phyloP scores from a whole-genome alignment of 1,140 invertebrate genomes.

The Ptiloglossa arizonensis region DNA sequence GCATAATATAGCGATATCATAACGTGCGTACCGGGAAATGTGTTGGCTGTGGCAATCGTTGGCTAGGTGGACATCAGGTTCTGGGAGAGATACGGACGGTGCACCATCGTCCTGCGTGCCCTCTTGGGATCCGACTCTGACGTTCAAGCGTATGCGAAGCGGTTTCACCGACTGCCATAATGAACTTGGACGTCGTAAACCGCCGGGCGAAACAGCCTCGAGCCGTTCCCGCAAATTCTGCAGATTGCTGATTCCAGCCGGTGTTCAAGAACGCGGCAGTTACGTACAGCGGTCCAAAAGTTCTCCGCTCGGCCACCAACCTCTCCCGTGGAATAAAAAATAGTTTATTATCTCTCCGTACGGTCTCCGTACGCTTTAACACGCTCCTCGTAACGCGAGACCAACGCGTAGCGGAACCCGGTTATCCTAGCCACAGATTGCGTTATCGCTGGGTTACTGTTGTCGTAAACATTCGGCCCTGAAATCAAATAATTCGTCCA shows the following conservation, averaged over 20 bases:
- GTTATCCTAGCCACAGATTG: too few relatives aligned
- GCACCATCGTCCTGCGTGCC: constrained; percentile 32
- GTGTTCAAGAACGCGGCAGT: too few relatives aligned
- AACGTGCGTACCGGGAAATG: constrained; percentile 65
- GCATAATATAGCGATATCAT: constrained; percentile 77
- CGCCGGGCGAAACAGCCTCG: constrained; percentile 32
- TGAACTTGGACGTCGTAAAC: constrained; percentile 56
- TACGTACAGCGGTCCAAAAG: too few relatives aligned
- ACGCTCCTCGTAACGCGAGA: too few relatives aligned
- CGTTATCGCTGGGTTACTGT: too few relatives aligned
- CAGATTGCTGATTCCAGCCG: not conserved
- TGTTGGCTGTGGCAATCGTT: constrained; percentile 59
- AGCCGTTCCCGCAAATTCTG: constrained; percentile 27
- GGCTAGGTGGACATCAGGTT: constrained; percentile 15
- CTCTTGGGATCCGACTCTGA: constrained; percentile 55
- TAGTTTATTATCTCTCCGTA: too few relatives aligned
- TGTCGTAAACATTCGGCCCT: too few relatives aligned
- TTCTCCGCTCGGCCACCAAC: too few relatives aligned
- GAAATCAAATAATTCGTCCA: too few relatives aligned
- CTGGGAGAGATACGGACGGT: not conserved
- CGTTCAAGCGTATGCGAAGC: constrained; percentile 58
- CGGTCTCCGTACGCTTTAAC: too few relatives aligned
- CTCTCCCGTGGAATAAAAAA: too few relatives aligned
- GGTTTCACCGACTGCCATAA: constrained; percentile 51
- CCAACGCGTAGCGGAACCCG: too few relatives aligned